Conservation (phyloP, 53 echinoderm and acorn worm species). For the Apostichopus leukothele region DNA sequence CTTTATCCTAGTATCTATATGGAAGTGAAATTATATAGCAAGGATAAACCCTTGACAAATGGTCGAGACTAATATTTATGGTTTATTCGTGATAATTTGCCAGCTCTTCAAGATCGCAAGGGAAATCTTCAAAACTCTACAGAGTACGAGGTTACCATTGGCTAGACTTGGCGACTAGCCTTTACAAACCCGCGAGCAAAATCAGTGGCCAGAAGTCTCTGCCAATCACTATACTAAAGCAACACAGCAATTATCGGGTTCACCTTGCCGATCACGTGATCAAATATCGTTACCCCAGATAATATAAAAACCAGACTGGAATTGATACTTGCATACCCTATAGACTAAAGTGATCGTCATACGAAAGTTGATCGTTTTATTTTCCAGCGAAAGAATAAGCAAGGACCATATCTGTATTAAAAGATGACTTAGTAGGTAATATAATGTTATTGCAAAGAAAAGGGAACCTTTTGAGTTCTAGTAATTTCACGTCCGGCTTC, state of each 20-base stretch:
- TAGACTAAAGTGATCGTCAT: too few relatives aligned
- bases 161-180: constrained; percentile 11
- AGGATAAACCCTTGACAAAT: constrained; percentile 36
- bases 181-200: neutral
- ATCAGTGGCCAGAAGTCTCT: neutral
- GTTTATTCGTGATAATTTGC: constrained; percentile 46
- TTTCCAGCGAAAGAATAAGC: too few relatives aligned
- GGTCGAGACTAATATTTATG: constrained; percentile 38
- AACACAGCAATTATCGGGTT: neutral
- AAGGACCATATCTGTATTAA: too few relatives aligned
- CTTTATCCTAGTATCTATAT: neutral
- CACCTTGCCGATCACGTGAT: neutral
- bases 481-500: too few relatives aligned
- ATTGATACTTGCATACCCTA: too few relatives aligned
- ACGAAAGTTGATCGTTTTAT: too few relatives aligned
- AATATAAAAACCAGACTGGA: too few relatives aligned
- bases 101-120: constrained; percentile 17
- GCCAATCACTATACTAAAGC: neutral
- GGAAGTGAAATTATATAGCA: constrained; percentile 1
- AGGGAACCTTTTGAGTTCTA: too few relatives aligned
- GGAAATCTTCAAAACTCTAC: constrained; percentile 24
- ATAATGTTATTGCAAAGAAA: too few relatives aligned
- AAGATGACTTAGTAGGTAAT: too few relatives aligned
- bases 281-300: neutral
- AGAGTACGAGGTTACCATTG: neutral